Base-by-base conservation (phyloP, 2,888 invertebrate species). In the Leucoma salicis region DNA sequence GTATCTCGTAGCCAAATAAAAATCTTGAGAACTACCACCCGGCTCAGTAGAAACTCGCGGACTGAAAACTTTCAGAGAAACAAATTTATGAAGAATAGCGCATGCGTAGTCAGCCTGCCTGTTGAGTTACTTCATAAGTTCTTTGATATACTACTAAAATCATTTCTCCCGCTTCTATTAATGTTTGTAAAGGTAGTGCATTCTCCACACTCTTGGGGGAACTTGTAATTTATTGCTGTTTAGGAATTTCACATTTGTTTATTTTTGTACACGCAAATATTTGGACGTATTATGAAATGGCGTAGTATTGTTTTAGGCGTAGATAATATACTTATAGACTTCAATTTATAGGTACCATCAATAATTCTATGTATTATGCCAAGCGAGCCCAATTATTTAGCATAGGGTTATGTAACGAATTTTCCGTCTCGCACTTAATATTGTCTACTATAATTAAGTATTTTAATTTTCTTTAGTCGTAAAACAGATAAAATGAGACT, bases 41-140 rank as follows among this genome's bases (percentile, higher is more conserved):
- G 51, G 40, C 31, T 35, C 57, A 46, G 49, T 49, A 36, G 56
- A 58, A 52, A 33, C 53, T 40, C 52, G 49, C 46, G 42, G 58
- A 75, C 77, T 77, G 69, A 69, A 74, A 75, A 67, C 57, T 74
- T 73, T 60, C 42, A 46, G 41, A 47, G 44, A 21, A 39, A 54
- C 42, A 38, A 35, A 49, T 57, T 60, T 57, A 46, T 43, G 24
- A 34, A 36, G 38, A 31, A 48, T 38, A 14, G 64, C 78, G 76
- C 76, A 76, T 74, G 76, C 76, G 78, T 66, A 32, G n/a, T 39
- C 18, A 25, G 45, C 31, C 40, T 49, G 71, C 71, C 70, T 74
- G 74, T 72, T 74, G 70, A 74, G 56, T 65, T 61, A 64, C 54
- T 63, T 63, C 42, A 45, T 32, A 54, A 59, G 53, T 58, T 54